phyloP scores from a whole-genome alignment of 64 coral and sea anemone genomes.

The Acropora yongei region DNA sequence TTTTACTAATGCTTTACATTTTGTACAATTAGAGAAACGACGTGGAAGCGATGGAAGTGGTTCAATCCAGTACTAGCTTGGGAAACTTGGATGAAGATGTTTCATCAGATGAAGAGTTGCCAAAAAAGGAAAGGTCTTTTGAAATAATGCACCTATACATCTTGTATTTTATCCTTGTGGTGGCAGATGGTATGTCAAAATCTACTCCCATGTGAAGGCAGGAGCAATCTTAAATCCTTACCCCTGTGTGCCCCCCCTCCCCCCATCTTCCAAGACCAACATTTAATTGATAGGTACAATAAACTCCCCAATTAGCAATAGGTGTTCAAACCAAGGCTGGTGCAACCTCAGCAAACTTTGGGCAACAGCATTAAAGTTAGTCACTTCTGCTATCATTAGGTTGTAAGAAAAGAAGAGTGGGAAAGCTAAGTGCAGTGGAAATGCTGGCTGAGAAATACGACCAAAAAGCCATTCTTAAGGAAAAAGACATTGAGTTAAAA shows the following conservation, averaged over 20 bases:
- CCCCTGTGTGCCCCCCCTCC: background rate
- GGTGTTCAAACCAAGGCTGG: background rate
- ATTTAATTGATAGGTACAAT: background rate
- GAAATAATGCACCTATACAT: background rate
- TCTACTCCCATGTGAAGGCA: background rate
- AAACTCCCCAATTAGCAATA: constrained; percentile 1
- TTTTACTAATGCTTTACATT: background rate
- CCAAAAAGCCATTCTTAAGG: constrained; percentile 30
- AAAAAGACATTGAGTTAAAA: constrained; percentile 24
- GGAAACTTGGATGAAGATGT: background rate
- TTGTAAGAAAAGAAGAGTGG: constrained; percentile 16
- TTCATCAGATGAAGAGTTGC: background rate
- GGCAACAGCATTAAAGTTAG: background rate
- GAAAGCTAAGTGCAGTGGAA: constrained; percentile 34
- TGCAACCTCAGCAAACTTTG: constrained; percentile 16
- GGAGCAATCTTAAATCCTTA: background rate
- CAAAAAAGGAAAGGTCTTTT: background rate
- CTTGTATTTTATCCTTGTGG: background rate
- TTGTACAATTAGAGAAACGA: constrained; percentile 3
- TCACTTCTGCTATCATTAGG: background rate
- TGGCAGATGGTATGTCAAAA: background rate
- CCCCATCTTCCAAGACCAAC: background rate
- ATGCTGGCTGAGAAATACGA: constrained; percentile 32
- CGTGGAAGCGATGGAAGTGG: constrained; percentile 7
- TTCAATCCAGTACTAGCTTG: background rate